Percentiles rank a stretch among this genome's conserved stretches.
These are phyloP conservation scores for Melospiza georgiana DNA, from an alignment of 2,113 vertebrate species.

Conservation along the genomic window DNA sequence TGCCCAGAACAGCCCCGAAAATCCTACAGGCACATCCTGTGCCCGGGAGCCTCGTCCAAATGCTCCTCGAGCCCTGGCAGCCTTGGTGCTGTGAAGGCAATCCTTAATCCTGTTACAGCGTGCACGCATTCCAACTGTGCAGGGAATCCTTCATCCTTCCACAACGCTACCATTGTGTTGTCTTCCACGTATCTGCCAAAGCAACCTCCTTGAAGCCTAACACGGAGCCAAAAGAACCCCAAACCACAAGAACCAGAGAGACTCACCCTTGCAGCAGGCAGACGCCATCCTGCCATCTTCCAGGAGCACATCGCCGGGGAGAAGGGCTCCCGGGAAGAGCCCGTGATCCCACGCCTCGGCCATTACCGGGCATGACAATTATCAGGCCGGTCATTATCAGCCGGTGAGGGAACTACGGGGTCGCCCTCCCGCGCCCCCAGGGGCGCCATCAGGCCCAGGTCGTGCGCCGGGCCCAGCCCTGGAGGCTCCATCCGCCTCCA, in stretches of 20 bases:
- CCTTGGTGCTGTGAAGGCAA: not conserved
- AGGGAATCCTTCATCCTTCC: not conserved
- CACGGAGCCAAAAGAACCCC: not conserved
- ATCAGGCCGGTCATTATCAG: not conserved
- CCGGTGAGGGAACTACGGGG: not conserved
- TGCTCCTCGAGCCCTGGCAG: not conserved
- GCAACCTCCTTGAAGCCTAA: not conserved
- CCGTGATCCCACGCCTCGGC: accelerated
- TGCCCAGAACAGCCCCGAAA: not conserved
- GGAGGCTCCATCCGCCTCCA: no score
- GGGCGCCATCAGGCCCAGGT: not conserved
- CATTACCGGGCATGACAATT: accelerated
- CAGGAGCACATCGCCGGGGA: accelerated
- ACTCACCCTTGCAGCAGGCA: not conserved
- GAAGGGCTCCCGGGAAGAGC: not conserved
- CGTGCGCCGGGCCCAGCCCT: no score
- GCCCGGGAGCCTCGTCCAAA: not conserved
- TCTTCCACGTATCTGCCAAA: not conserved
- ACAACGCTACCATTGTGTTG: not conserved
- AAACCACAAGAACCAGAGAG: not conserved
- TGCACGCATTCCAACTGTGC: not conserved
- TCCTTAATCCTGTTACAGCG: not conserved
- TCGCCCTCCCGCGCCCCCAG: accelerated
- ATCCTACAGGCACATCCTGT: not conserved
- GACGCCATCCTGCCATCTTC: no score